Base-by-base conservation (phyloP, 2,113 vertebrate species). In the Zosterops hypoxanthus region DNA sequence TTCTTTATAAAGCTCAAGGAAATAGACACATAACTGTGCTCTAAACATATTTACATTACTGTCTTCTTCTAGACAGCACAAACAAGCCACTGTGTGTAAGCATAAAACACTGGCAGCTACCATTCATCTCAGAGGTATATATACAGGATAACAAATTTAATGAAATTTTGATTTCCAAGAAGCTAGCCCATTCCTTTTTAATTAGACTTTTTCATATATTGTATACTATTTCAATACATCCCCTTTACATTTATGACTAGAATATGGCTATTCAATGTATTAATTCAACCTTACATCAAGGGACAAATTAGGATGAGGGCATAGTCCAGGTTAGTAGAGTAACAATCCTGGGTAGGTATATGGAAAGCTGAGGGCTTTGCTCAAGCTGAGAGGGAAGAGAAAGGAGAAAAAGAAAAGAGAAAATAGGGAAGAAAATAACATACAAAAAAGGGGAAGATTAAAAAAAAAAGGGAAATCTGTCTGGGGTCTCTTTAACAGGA, bases 401-500 rank as follows among this genome's bases (percentile, higher is more conserved):
- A 42, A 12, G 39, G 12, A 56, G 20, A 42, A 70, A 50, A 31
- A 31, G 2, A 20, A 9, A 33, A 23, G 7, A 55, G 8, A 76
- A 36, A 52, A 56, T 12, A 65, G 12, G 17, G 12, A 42, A 49
- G 29, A 8, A 13, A 16, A 60, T 44, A n/a, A 52, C 44, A 13
- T 14, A 23, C 0, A 7, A 21, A n/a, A 29, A 57, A 21, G 23
- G 4, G 10, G 6, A 25, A 9, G 6, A 12, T 29, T 1, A 11
- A 22, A 19, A 53, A 33, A 6, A 55, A 55, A 7, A 13, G 6
- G 11, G 8, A 39, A 63, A 77, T 36, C 52, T 4, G 0, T 17
- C 14, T 29, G 46, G 24, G 26, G 12, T 79, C 21, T 88, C 25
- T 80, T 29, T 64, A 72, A 82, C 28, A 65, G 46, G 18, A 66